Conservation (phyloP, 1,140 invertebrate species). For the Hylaeus volcanicus region DNA sequence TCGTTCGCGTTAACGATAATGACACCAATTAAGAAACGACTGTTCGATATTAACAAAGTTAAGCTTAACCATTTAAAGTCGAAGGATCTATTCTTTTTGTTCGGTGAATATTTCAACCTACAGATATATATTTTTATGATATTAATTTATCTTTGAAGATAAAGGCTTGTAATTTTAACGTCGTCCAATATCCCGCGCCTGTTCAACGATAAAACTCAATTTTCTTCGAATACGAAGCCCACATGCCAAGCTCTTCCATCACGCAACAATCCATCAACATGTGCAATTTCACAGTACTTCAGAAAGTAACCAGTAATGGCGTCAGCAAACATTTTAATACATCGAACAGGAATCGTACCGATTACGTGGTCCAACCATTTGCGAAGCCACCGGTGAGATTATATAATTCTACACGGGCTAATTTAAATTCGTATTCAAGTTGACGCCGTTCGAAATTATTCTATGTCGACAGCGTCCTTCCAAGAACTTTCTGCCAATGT, state of each 20-base stretch:
- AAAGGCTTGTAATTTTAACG: no score
- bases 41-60: no score
- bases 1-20: no score
- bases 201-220: neutral
- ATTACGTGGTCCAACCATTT: neutral
- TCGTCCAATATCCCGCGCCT: neutral
- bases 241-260: neutral
- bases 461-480: constrained; percentile 37
- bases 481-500: constrained; percentile 28
- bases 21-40: no score
- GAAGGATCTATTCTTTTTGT: no score
- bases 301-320: no score
- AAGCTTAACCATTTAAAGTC: no score
- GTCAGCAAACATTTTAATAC: neutral
- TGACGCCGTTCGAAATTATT: neutral
- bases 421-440: neutral
- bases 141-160: no score
- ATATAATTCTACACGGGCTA: neutral
- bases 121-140: no score
- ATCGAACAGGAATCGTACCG: neutral
- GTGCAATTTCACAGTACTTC: neutral
- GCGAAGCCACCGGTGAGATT: neutral
- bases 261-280: neutral
- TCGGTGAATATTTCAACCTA: no score
- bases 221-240: neutral